Conservation (phyloP, 2,888 invertebrate genomes). For the Bhutanitis thaidina region DNA sequence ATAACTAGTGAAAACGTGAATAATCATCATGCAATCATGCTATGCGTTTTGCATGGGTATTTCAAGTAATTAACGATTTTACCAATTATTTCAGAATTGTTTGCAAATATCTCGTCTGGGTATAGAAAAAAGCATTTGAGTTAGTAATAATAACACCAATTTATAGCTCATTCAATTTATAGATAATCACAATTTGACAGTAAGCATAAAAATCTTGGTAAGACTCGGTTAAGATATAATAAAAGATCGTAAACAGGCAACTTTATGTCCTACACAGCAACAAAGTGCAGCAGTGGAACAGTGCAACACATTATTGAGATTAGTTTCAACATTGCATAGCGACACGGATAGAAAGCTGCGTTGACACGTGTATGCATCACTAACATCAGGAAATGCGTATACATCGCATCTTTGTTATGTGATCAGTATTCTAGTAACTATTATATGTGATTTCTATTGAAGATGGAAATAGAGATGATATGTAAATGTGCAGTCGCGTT, state of each 20-base stretch:
- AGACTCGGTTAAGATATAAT: too few species aligned
- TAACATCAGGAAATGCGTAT: constrained; percentile 9
- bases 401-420: constrained; percentile 2
- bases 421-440: neutral
- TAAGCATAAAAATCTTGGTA: too few species aligned
- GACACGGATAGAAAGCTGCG: constrained; percentile 14
- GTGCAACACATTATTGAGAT: neutral
- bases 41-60: neutral
- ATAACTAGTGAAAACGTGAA: neutral
- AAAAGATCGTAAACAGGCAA: too few species aligned
- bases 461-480: neutral
- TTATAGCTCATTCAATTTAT: too few species aligned
- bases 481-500: too few species aligned
- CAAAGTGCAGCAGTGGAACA: too few species aligned
- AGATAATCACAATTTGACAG: too few species aligned
- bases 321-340: neutral
- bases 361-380: constrained; percentile 11
- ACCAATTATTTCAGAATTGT: neutral
- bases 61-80: neutral
- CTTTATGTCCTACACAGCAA: too few species aligned
- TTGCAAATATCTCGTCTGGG: too few species aligned
- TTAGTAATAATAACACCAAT: too few species aligned
- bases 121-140: too few species aligned
- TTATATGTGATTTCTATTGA: neutral
- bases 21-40: neutral